Base-by-base conservation (phyloP, 1,140 invertebrate species). In the Scaptomyza graminum region DNA sequence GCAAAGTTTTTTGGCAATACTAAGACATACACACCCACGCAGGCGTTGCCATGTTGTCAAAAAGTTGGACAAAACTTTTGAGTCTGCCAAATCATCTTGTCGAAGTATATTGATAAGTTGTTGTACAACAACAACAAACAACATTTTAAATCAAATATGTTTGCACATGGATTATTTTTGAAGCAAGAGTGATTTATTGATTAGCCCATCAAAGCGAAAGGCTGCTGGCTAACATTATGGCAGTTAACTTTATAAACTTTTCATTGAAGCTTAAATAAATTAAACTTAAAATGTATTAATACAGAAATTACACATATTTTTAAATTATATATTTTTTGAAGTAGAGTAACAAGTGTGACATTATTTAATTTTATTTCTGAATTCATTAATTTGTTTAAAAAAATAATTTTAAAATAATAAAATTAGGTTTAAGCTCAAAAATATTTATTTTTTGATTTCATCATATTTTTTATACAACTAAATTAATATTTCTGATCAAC, bases 1-100 rank as follows among this genome's bases (percentile, higher is more conserved):
- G 69, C 54, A 72, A 72, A 65, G 55, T 72, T 72, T 63, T 67
- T 55, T 46, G 28, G 9, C 25, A 62, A 68, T 62, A 44, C 49
- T 34, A 13, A 18, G 3, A 13, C 55, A 60, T 41, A 52, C 41
- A 62, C 28, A 28, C 28, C 5, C 7, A 22, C 31, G 8, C 31
- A 34, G 47, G 60, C 46, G 60, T 51, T 62, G 18, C 47, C 31
- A 43, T 65, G 47, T 49, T 9, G 31, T 22, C 13, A 49, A 41
- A 41, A 41, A 59, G 22, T 43, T 56, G 43, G 12, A n/a, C 15
- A 22, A 57, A 31, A 70, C 64, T 37, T 65, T 65, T 50, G n/a
- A 7, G 16, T n/a, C 16, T 51, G 56, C 43, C 64, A 28, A 68
- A 51, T 62, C 49, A 62, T 62, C 49, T 41, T 41, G 31, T 25